Evolutionary conservation across 2,888 invertebrate genomes (phyloP).

Genomic region (Julus scandinavius): DNA sequence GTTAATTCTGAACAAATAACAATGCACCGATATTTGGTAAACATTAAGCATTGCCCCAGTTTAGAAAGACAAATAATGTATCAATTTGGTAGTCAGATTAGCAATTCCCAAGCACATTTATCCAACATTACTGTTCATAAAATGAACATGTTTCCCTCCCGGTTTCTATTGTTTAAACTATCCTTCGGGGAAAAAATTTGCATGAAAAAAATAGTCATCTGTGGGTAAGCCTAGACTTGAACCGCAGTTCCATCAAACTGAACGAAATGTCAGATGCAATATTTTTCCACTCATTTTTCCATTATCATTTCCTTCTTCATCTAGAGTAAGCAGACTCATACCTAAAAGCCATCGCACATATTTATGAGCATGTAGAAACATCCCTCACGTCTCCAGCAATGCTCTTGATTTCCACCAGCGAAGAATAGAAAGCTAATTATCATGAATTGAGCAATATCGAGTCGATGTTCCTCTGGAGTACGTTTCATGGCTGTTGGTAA

Average conservation of each 20-base stretch:
- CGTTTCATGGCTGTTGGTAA: not conserved
- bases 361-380: not conserved
- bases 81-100: too few species aligned
- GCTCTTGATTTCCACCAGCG: not conserved
- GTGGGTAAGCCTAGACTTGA: not conserved
- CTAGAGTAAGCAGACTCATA: not conserved
- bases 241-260: not conserved
- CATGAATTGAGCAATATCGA: slow-evolving; percentile 18
- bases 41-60: too few species aligned
- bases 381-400: not conserved
- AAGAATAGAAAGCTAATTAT: not conserved
- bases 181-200: too few species aligned
- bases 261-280: not conserved
- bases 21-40: too few species aligned
- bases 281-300: not conserved
- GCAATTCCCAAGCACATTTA: too few species aligned
- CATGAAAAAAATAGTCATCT: too few species aligned
- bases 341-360: not conserved
- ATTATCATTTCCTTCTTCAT: not conserved
- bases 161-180: too few species aligned
- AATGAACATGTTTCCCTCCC: too few species aligned
- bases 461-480: slow-evolving; percentile 2
- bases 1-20: too few species aligned
- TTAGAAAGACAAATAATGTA: too few species aligned
- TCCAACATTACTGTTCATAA: too few species aligned